Conservation (phyloP, 1,140 invertebrate genomes). For the Acromyrmex echinatior region DNA sequence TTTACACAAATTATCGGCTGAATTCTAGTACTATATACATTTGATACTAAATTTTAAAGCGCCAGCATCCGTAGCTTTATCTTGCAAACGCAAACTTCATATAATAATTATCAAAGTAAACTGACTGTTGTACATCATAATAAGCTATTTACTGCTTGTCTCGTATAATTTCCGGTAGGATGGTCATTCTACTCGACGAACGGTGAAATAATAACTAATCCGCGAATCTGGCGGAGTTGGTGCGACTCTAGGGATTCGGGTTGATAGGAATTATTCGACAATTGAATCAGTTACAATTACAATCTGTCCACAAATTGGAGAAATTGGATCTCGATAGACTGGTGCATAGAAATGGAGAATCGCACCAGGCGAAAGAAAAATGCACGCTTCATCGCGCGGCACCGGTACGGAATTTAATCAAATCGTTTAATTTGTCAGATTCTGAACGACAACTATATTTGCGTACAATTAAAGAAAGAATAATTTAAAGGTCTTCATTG, state of each 20-base stretch:
- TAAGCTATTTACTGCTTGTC: background rate
- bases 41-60: constrained; percentile 1
- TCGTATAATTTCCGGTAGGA: background rate
- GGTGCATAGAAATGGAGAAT: background rate
- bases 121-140: background rate
- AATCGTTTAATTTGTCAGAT: background rate
- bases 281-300: constrained; percentile 47
- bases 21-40: background rate
- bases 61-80: background rate
- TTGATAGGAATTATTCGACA: constrained; percentile 43
- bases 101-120: background rate
- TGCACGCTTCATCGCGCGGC: background rate
- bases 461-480: background rate
- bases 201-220: constrained; percentile 48
- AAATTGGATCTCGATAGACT: constrained; percentile 3
- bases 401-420: constrained; percentile 3
- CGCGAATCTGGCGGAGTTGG: background rate
- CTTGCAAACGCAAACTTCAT: background rate
- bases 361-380: background rate
- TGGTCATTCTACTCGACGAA: background rate
- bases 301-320: constrained; percentile 37
- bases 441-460: background rate
- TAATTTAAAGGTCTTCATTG: background rate
- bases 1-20: background rate
- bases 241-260: background rate